phyloP scores from a whole-genome alignment of 1,140 invertebrate genomes.

The Belonocnema kinseyi region DNA sequence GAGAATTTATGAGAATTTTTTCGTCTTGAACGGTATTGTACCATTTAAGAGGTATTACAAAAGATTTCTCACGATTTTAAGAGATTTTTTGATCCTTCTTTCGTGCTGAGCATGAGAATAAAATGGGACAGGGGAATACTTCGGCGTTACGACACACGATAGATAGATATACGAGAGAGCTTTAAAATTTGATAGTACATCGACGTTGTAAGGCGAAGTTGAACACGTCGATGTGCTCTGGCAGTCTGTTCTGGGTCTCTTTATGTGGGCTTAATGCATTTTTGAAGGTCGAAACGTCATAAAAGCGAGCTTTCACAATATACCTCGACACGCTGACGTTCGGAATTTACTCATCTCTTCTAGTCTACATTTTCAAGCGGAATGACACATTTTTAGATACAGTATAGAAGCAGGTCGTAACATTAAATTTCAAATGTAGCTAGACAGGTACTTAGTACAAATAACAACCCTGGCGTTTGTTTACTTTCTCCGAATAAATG shows the following conservation, averaged over 20 bases:
- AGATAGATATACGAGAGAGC: constrained; percentile 34
- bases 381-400: constrained; percentile 18
- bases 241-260: constrained; percentile 50
- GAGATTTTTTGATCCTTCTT: no score
- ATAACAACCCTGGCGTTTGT: constrained; percentile 18
- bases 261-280: constrained; percentile 63
- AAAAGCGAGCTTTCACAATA: constrained; percentile 58
- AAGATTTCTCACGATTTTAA: no score
- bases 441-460: background rate
- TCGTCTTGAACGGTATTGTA: no score
- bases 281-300: constrained; percentile 62
- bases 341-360: background rate
- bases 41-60: no score
- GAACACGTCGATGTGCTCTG: constrained; percentile 38
- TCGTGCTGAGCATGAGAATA: background rate
- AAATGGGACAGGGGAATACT: constrained; percentile 1
- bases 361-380: constrained; percentile 8
- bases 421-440: constrained; percentile 20
- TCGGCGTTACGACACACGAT: background rate
- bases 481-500: constrained; percentile 27
- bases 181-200: constrained; percentile 62
- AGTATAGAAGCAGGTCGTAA: constrained; percentile 13
- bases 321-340: constrained; percentile 42
- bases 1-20: no score
- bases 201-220: constrained; percentile 37